A percentile compares a stretch with the other conserved stretches of the same genome.
These are phyloP conservation scores for Enteromius afrohamiltoni DNA, from an alignment of 2,797 vertebrate genomes.

Conservation along the genomic window DNA sequence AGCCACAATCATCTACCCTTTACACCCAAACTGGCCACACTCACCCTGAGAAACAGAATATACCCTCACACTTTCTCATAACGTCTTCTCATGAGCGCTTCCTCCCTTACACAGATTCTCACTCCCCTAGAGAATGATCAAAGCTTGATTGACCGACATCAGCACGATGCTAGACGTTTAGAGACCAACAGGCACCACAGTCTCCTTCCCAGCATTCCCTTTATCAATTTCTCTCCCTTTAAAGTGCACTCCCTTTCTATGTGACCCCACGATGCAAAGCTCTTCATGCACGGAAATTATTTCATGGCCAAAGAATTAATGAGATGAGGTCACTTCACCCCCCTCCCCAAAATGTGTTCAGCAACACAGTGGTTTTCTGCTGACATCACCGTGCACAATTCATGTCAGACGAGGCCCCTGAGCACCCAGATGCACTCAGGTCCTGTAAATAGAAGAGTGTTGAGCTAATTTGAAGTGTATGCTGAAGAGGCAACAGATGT, in stretches of 20 bases:
- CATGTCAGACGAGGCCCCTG: slow-evolving; percentile 36
- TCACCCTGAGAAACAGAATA: slow-evolving; percentile 20
- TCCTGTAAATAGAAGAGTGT: slow-evolving; percentile 32
- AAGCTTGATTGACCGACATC: slow-evolving; percentile 31
- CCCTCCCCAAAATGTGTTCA: not conserved
- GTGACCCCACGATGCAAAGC: slow-evolving; percentile 25
- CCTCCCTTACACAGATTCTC: slow-evolving; percentile 16
- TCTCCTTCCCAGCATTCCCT: not conserved
- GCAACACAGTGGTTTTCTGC: slow-evolving; percentile 26
- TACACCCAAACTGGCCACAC: slow-evolving; percentile 31
- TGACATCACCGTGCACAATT: slow-evolving; percentile 41
- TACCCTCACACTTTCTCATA: slow-evolving; percentile 34
- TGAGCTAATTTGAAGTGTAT: slow-evolving; percentile 37
- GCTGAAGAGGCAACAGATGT: slow-evolving; percentile 28
- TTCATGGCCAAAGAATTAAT: slow-evolving; percentile 48
- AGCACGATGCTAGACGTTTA: slow-evolving; percentile 13
- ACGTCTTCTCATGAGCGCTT: slow-evolving; percentile 11
- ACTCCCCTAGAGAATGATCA: slow-evolving; percentile 35
- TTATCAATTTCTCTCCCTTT: slow-evolving; percentile 11
- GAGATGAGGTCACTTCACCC: slow-evolving; percentile 50
- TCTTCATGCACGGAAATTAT: slow-evolving; percentile 52
- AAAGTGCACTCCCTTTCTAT: slow-evolving; percentile 13
- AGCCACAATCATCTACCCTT: slow-evolving; percentile 1
- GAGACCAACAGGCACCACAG: slow-evolving; percentile 4
- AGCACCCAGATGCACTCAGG: slow-evolving; percentile 14